A percentile compares a stretch with the other conserved stretches of the same genome.
These are phyloP conservation scores for Capromys pilorides DNA, from an alignment of 2,797 vertebrate species.

Conservation along the genomic window DNA sequence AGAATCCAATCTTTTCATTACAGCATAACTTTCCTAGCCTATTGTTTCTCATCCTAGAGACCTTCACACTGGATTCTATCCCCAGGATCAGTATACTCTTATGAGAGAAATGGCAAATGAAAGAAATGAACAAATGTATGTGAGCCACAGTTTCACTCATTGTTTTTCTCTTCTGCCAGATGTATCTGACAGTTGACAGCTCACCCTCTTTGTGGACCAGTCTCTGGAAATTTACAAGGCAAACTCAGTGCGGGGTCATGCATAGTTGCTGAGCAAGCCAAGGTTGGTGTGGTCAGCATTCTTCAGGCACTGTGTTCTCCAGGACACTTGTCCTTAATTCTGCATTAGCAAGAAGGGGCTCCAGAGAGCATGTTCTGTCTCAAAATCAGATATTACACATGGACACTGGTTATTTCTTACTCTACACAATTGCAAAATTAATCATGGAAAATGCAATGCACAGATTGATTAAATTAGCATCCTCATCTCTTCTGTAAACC, in stretches of 20 bases:
- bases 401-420: background rate
- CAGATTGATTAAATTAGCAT: background rate
- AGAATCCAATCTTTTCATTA: background rate
- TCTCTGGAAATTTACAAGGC: background rate
- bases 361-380: background rate
- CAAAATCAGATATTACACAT: background rate
- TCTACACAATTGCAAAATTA: background rate
- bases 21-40: background rate
- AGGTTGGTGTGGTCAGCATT: background rate
- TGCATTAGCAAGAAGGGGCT: background rate
- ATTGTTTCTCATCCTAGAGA: conserved; percentile 39
- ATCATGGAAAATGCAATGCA: background rate
- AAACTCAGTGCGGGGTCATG: background rate
- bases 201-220: background rate
- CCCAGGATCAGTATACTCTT: background rate
- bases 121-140: background rate
- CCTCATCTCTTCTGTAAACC: background rate
- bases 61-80: background rate
- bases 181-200: background rate
- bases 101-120: background rate
- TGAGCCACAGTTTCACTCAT: background rate
- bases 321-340: background rate
- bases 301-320: background rate
- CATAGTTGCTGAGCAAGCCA: background rate
- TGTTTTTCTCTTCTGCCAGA: conserved; percentile 16